Evolutionary conservation across 2,888 invertebrate genomes (phyloP).

Genomic region (Escarpia spicata): DNA sequence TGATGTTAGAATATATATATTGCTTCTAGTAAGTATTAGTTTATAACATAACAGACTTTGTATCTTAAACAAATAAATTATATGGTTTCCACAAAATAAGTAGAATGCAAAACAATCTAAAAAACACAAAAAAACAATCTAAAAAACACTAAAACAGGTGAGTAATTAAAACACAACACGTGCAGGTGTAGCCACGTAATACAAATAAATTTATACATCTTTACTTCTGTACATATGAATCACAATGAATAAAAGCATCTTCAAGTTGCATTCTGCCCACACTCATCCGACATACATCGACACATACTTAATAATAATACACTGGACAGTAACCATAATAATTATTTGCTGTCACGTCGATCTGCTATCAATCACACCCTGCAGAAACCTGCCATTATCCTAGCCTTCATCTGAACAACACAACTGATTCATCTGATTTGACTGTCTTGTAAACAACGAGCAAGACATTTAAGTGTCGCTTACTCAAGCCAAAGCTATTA

Average conservation of each 20-base stretch:
- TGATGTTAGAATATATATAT: too few relatives aligned
- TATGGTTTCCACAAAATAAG: too few relatives aligned
- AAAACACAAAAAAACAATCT: too few relatives aligned
- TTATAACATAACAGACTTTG: too few relatives aligned
- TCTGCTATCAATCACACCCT: background rate
- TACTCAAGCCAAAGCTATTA: background rate
- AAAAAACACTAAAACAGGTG: too few relatives aligned
- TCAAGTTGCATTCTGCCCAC: background rate
- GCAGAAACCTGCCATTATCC: background rate
- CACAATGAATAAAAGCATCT: conserved; percentile 16
- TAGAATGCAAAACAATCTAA: too few relatives aligned
- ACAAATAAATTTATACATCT: conserved; percentile 1
- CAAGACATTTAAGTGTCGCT: background rate
- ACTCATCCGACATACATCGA: background rate
- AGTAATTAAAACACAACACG: background rate
- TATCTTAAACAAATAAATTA: too few relatives aligned
- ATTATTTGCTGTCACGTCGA: background rate
- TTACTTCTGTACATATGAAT: conserved; percentile 13
- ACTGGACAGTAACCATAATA: background rate
- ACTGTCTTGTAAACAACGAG: background rate
- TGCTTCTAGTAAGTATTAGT: too few relatives aligned
- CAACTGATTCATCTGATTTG: background rate
- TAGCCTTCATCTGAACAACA: background rate
- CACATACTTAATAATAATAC: conserved; percentile 6
- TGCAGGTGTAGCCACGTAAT: conserved; percentile 7